These are phyloP conservation scores for Ylistrum balloti DNA, from an alignment of 1,140 invertebrate species.

Conservation along the genomic window DNA sequence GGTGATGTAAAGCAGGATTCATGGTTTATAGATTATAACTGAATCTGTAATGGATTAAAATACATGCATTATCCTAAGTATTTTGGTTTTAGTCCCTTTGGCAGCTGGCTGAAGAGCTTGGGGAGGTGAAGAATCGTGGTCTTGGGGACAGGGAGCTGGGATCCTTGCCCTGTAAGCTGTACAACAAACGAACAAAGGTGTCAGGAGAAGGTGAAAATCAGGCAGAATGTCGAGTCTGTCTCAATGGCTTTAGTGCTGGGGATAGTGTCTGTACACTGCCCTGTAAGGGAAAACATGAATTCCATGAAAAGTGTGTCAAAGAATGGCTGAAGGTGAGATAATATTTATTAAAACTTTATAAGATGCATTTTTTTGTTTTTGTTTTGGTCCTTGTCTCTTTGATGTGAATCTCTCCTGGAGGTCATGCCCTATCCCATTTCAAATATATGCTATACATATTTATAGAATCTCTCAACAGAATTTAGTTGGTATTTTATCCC, in stretches of 20 bases:
- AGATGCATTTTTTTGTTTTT: too few species aligned
- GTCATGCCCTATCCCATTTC: too few species aligned
- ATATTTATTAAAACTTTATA: too few species aligned
- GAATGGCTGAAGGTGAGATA: constrained; percentile 89
- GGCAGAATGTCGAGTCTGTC: constrained; percentile 67
- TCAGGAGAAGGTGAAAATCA: constrained; percentile 40
- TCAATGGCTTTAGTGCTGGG: constrained; percentile 61
- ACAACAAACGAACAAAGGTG: constrained; percentile 45
- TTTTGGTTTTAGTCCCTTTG: constrained; percentile 61
- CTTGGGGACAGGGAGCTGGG: constrained; percentile 59
- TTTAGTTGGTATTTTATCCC: too few species aligned
- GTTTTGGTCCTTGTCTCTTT: too few species aligned
- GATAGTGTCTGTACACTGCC: constrained; percentile 84
- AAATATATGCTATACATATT: too few species aligned
- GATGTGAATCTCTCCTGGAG: too few species aligned
- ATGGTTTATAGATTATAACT: too few species aligned
- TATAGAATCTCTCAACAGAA: too few species aligned
- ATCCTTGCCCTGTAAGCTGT: constrained; percentile 56
- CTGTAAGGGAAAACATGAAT: constrained; percentile 92
- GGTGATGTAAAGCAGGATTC: too few species aligned
- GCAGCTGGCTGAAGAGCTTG: constrained; percentile 64
- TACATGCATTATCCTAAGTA: neutral
- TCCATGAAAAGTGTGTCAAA: constrained; percentile 96
- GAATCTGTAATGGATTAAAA: too few species aligned
- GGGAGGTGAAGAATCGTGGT: constrained; percentile 63